Evolutionary conservation across 2,888 invertebrate genomes (phyloP).

Genomic region (Microctonus hyperodae): DNA sequence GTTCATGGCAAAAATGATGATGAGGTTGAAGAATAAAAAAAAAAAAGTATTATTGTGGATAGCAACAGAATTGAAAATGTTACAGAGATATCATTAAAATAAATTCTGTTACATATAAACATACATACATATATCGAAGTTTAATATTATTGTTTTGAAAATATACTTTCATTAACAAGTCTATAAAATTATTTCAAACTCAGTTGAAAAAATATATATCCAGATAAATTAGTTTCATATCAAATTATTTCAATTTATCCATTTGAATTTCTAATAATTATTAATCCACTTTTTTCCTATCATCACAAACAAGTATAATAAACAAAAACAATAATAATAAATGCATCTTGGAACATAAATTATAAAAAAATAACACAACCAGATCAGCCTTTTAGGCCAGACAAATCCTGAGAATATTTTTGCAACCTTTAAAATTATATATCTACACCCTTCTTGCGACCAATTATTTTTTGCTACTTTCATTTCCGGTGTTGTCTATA

Average conservation of each 20-base stretch:
- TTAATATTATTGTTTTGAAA: no score
- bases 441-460: conserved; percentile 3
- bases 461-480: conserved; percentile 20
- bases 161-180: no score
- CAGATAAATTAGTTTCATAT: no score
- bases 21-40: background rate
- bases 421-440: conserved; percentile 22
- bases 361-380: background rate
- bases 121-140: no score
- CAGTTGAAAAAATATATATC: no score
- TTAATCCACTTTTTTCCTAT: no score
- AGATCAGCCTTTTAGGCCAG: background rate
- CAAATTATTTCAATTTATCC: no score
- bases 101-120: no score
- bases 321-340: no score
- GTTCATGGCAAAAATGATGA: conserved; percentile 10
- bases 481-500: conserved; percentile 23
- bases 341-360: background rate
- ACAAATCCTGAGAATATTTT: conserved; percentile 14
- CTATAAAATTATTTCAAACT: no score
- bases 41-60: background rate
- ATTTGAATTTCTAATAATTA: no score
- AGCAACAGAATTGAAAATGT: conserved; percentile 34
- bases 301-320: no score
- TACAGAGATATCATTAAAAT: background rate